Percentiles rank a stretch among this genome's conserved stretches.
phyloP scores from a whole-genome alignment of 2,797 vertebrate genomes.

The Ctenopoma multispine region DNA sequence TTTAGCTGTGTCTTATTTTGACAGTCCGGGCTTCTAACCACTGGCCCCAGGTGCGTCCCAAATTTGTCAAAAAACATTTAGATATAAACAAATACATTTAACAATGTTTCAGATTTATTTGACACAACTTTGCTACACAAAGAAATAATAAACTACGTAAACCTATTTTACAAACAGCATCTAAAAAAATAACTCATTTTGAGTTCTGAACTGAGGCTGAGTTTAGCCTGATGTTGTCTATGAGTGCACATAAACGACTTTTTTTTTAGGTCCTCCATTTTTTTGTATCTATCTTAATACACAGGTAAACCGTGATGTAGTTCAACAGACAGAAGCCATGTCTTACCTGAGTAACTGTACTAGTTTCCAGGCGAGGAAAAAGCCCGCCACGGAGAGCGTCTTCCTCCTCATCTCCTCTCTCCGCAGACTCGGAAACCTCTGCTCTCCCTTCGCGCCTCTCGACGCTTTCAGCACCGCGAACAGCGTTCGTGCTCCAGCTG shows the following conservation, averaged over 20 bases:
- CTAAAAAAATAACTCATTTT: too few species aligned
- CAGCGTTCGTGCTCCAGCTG: slow-evolving; percentile 55
- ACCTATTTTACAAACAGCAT: too few species aligned
- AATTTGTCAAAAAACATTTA: too few species aligned
- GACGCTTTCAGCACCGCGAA: slow-evolving; percentile 42
- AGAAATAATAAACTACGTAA: not conserved
- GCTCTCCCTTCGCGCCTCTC: slow-evolving; percentile 28
- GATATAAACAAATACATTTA: too few species aligned
- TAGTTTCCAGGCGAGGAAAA: slow-evolving; percentile 44
- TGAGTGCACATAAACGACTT: not conserved
- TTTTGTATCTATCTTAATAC: not conserved
- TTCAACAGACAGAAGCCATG: accelerated
- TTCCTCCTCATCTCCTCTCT: slow-evolving; percentile 41
- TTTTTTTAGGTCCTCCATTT: not conserved
- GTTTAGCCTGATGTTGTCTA: too few species aligned
- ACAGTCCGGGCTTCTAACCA: too few species aligned
- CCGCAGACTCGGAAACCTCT: slow-evolving; percentile 9
- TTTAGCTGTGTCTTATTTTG: too few species aligned
- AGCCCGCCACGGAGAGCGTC: slow-evolving; percentile 26
- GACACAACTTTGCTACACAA: not conserved
- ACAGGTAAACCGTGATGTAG: not conserved
- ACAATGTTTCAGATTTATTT: not conserved
- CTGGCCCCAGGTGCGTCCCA: too few species aligned
- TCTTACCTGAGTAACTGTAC: slow-evolving; percentile 56
- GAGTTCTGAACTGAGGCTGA: too few species aligned